Base-by-base conservation (phyloP, 2,797 vertebrate genomes). In the Nannoperca obscura region DNA sequence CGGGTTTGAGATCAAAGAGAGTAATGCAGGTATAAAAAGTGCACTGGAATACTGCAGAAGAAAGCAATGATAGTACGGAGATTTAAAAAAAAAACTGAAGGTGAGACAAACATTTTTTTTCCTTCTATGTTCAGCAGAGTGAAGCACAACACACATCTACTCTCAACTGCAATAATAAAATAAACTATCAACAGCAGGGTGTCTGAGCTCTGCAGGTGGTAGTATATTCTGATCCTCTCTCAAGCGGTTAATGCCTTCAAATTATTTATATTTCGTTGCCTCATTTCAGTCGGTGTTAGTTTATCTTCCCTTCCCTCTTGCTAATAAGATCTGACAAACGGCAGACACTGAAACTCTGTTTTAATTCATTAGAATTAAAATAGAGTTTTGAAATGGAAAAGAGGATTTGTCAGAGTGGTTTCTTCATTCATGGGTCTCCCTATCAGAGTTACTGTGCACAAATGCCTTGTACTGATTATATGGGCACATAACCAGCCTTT, bases 1-100 rank as follows among this genome's bases (percentile, higher is more conserved):
- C 55, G 47, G 53, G 20, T 67, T 73, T 61, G 38, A 86, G 86
- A 92, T 92, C 86, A 92, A 93, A 91, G 80, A 36, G 20, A 82
- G 68, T 71, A 71, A 82, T 81, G 40, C 76, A 77, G 77, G 32
- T 42, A 68, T 86, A 19, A 70, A 74, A 74, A 42, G 46, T 30
- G 32, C 55, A 42, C 57, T 61, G 53, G 58, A 32, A 67, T 81
- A 60, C 63, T 61, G 50, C 66, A 60, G 15, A 0, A 71, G 66
- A 80, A 74, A 80, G 55, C 40, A 67, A 76, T 74, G 67, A 83
- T 55, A 50, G 47, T 38, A 20, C 1, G 3, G 38, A 65, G 50
- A 50, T 17, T 30, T 1, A 32, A 52, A 40, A 38, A 53, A 72
- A 69, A 38, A 38, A 50, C 14, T 22, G 42, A 71, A 54, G 20